These are phyloP conservation scores for Promerops cafer DNA, from an alignment of 2,113 vertebrate species.

Conservation along the genomic window DNA sequence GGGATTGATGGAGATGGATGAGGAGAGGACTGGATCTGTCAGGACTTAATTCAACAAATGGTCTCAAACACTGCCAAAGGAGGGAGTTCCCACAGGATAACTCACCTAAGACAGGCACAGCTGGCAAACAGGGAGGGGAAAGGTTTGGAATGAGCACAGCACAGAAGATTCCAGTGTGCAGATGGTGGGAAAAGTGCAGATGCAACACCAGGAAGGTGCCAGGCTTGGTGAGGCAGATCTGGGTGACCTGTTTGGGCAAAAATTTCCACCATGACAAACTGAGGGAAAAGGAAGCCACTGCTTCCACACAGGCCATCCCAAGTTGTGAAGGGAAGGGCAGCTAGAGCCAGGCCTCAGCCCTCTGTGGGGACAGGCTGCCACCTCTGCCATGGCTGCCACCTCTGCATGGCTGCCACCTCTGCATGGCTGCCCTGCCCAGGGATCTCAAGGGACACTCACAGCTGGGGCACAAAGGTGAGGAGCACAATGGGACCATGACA, in stretches of 20 bases:
- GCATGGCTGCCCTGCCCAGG: not conserved
- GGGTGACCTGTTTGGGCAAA: not conserved
- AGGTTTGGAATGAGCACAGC: not conserved
- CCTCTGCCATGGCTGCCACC: not conserved
- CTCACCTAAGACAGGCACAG: not conserved
- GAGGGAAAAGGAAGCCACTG: not conserved
- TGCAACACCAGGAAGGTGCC: not conserved
- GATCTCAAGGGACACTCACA: not conserved
- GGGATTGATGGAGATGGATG: not conserved
- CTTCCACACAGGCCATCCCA: not conserved
- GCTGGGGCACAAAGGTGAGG: not conserved
- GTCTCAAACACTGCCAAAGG: not conserved
- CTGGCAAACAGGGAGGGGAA: not conserved
- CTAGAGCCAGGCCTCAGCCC: not conserved
- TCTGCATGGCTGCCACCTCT: not conserved
- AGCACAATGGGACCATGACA: no score
- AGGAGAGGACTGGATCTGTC: not conserved
- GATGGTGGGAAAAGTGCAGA: rapidly evolving
- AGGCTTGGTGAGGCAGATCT: not conserved
- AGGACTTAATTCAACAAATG: not conserved
- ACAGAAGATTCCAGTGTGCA: not conserved
- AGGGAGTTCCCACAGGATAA: not conserved
- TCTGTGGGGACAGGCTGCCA: not conserved
- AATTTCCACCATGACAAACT: not conserved
- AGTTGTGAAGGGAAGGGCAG: not conserved